phyloP scores from a whole-genome alignment of 2,888 invertebrate species.

The Ctena decussata region DNA sequence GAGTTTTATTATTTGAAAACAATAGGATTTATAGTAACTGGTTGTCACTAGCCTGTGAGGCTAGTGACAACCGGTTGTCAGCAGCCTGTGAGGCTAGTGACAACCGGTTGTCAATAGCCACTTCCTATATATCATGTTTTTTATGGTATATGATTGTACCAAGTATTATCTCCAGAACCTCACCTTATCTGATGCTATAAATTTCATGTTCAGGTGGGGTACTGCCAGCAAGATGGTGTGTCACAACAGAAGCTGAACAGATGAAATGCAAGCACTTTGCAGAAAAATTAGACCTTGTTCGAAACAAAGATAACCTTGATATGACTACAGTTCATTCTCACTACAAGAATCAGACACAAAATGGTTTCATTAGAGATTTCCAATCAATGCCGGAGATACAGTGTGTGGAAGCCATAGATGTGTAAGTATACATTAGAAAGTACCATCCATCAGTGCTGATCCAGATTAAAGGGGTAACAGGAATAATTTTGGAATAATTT shows the following conservation, averaged over 20 bases:
- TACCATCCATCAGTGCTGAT: too few species aligned
- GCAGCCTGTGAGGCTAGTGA: too few species aligned
- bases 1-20: too few species aligned
- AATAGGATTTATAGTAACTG: too few species aligned
- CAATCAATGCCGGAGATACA: slow-evolving; percentile 87
- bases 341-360: slow-evolving; percentile 89
- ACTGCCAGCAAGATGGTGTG: slow-evolving; percentile 91
- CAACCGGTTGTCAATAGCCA: too few species aligned
- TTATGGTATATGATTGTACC: too few species aligned
- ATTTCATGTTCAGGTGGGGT: background rate
- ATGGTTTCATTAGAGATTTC: slow-evolving; percentile 89
- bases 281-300: background rate
- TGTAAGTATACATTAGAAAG: slow-evolving; percentile 78
- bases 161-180: too few species aligned
- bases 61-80: too few species aligned
- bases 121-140: too few species aligned
- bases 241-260: slow-evolving; percentile 92
- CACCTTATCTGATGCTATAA: background rate
- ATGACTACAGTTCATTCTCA: slow-evolving; percentile 31
- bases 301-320: background rate
- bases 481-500: too few species aligned
- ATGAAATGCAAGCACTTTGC: slow-evolving; percentile 94
- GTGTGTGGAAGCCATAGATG: slow-evolving; percentile 75
- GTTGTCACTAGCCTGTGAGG: too few species aligned
- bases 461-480: too few species aligned